Evolutionary conservation across 2,888 invertebrate genomes (phyloP).

Genomic region (Caenorhabditis angaria): DNA sequence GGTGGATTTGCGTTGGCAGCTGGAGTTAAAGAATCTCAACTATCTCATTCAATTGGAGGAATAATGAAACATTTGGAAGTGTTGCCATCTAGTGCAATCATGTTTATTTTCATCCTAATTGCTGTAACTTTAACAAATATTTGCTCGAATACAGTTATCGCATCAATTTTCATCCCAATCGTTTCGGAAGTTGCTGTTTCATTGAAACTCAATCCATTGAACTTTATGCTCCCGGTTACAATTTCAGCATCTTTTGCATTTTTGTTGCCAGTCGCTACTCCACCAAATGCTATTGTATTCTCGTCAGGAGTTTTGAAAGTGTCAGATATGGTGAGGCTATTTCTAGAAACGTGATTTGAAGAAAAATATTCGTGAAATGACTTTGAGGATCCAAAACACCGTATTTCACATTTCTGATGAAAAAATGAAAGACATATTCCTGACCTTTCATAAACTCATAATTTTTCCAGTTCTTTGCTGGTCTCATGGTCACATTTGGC

Average conservation of each 20-base stretch:
- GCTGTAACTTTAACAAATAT: constrained; percentile 87
- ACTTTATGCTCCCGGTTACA: constrained; percentile 73
- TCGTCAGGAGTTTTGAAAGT: constrained; percentile 55
- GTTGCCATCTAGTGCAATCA: constrained; percentile 79
- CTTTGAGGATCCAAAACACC: no score
- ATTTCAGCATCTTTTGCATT: constrained; percentile 73
- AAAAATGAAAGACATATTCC: no score
- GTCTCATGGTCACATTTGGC: constrained; percentile 51
- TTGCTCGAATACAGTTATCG: constrained; percentile 85
- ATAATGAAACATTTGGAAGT: constrained; percentile 79
- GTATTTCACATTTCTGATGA: no score
- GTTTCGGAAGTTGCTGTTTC: constrained; percentile 63
- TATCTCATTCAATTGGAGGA: constrained; percentile 82
- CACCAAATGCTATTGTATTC: constrained; percentile 83
- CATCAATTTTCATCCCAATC: constrained; percentile 87
- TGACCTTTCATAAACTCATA: not conserved
- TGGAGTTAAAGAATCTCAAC: constrained; percentile 77
- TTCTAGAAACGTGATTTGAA: not conserved
- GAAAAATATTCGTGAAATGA: no score
- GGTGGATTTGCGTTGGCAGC: constrained; percentile 69
- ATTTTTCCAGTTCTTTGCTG: constrained; percentile 44
- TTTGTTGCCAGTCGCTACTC: constrained; percentile 83
- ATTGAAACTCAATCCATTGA: constrained; percentile 71
- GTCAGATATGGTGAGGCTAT: constrained; percentile 51
- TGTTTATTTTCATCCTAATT: constrained; percentile 82